phyloP scores from a whole-genome alignment of 2,888 invertebrate species.

The Drosophila quinaria region DNA sequence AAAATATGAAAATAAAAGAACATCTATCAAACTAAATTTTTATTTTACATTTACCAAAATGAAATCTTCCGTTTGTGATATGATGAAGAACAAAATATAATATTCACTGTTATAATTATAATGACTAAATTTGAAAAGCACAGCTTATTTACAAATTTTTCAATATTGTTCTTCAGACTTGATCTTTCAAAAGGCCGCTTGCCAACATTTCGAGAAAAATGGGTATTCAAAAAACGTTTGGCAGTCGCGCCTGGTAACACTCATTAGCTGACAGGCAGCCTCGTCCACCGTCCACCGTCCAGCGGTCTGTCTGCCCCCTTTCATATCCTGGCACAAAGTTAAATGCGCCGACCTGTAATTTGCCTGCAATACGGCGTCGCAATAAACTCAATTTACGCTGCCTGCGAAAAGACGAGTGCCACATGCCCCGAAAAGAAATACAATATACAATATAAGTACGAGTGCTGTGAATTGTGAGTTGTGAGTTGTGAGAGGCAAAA shows the following conservation, averaged over 20 bases:
- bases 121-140: background rate
- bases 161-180: background rate
- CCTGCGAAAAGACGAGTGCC: slow-evolving; percentile 65
- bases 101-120: background rate
- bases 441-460: slow-evolving; percentile 14
- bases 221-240: slow-evolving; percentile 50
- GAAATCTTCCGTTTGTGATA: too few species aligned
- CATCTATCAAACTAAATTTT: too few species aligned
- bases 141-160: background rate
- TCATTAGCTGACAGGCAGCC: slow-evolving; percentile 69
- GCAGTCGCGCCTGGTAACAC: slow-evolving; percentile 62
- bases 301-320: slow-evolving; percentile 38
- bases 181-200: background rate
- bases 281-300: background rate
- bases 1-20: too few species aligned
- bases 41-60: too few species aligned
- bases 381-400: slow-evolving; percentile 77
- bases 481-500: slow-evolving; percentile 1
- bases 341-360: slow-evolving; percentile 83
- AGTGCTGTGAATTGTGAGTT: slow-evolving; percentile 3
- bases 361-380: slow-evolving; percentile 81
- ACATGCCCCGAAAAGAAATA: slow-evolving; percentile 58
- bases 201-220: background rate
- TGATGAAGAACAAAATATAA: too few species aligned
- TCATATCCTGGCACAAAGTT: slow-evolving; percentile 81